Evolutionary conservation across 2,113 vertebrate genomes (phyloP).

Genomic region (Chinchilla lanigera): DNA sequence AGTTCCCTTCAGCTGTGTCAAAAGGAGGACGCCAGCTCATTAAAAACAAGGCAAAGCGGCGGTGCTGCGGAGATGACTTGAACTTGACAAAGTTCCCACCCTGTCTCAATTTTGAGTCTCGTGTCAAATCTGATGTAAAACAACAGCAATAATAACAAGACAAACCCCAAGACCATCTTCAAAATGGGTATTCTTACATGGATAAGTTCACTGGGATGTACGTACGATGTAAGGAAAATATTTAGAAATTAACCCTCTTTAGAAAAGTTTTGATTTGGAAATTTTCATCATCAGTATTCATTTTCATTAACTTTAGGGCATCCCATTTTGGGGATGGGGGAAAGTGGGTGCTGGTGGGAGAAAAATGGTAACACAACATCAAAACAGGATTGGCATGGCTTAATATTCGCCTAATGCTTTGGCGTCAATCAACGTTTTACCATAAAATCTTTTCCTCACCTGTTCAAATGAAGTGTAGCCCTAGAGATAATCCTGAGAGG

Average conservation of each 20-base stretch:
- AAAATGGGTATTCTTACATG: background rate
- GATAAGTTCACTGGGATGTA: background rate
- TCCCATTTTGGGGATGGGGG: background rate
- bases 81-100: constrained; percentile 77
- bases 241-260: background rate
- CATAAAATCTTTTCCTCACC: background rate
- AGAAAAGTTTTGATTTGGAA: constrained; percentile 7
- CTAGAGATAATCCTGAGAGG: background rate
- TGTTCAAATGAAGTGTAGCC: background rate
- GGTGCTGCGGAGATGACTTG: constrained; percentile 58
- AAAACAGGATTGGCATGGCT: background rate
- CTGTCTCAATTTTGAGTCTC: constrained; percentile 45
- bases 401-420: background rate
- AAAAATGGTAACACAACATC: background rate
- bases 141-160: background rate
- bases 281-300: background rate
- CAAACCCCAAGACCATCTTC: background rate
- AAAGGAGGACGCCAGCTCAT: constrained; percentile 75
- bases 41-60: constrained; percentile 64
- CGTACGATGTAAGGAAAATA: background rate
- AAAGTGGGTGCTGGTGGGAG: background rate
- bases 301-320: background rate
- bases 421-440: background rate
- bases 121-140: constrained; percentile 28
- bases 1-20: constrained; percentile 72